phyloP scores from a whole-genome alignment of 2,113 vertebrate genomes.

The Verasper variegatus region DNA sequence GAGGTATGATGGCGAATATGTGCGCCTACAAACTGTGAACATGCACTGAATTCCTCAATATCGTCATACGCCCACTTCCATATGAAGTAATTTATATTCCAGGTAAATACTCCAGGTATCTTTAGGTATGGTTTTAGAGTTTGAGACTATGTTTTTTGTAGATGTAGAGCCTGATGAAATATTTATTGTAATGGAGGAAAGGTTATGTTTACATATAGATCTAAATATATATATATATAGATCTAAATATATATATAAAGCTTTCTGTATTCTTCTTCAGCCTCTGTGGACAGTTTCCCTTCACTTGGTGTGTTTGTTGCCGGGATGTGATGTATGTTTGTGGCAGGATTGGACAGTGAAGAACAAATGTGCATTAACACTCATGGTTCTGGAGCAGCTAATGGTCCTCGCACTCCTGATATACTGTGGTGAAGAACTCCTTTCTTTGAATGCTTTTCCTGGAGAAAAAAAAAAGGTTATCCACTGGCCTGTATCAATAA shows the following conservation, averaged over 20 bases:
- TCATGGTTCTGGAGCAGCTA: conserved; percentile 53
- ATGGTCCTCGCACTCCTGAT: conserved; percentile 62
- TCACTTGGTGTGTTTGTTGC: conserved; percentile 54
- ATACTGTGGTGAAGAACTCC: conserved; percentile 60
- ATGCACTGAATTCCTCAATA: conserved; percentile 43
- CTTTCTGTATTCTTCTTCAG: conserved; percentile 85
- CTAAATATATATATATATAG: conserved; percentile 17
- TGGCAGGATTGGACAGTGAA: conserved; percentile 35
- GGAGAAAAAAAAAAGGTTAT: conserved; percentile 76
- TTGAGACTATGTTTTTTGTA: conserved; percentile 67
- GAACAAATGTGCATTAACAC: conserved; percentile 38
- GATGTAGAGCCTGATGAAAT: conserved; percentile 62
- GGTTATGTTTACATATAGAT: conserved; percentile 48
- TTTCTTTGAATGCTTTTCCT: conserved; percentile 82
- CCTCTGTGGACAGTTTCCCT: conserved; percentile 82
- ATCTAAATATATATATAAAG: conserved; percentile 4
- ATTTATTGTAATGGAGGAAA: conserved; percentile 78
- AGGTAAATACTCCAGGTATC: conserved; percentile 63
- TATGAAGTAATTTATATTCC: conserved; percentile 60
- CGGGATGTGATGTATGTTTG: conserved; percentile 46
- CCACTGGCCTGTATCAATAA: conserved; percentile 90
- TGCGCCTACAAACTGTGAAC: conserved; percentile 58
- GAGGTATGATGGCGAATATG: conserved; percentile 16
- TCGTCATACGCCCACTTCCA: conserved; percentile 37
- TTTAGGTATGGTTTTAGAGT: conserved; percentile 60